A percentile compares a stretch with the other conserved stretches of the same genome.
phyloP scores from a whole-genome alignment of 2,888 invertebrate genomes.

The Xylota sylvarum region DNA sequence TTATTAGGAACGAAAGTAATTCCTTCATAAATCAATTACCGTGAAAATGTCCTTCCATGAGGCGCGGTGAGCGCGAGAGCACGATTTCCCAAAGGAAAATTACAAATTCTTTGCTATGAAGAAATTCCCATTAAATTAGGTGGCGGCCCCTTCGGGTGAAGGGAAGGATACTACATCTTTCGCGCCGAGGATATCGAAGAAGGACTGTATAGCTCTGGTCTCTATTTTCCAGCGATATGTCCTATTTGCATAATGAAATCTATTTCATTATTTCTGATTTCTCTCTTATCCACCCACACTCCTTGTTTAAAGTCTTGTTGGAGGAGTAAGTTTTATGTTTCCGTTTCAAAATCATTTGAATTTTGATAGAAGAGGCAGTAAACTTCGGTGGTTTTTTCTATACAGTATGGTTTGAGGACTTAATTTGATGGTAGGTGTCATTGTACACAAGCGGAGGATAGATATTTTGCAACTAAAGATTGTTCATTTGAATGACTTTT shows the following conservation, averaged over 20 bases:
- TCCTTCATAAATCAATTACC: conserved; percentile 71
- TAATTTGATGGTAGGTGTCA: neutral
- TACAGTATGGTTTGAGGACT: neutral
- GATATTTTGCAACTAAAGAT: neutral
- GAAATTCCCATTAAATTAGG: conserved; percentile 54
- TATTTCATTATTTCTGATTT: conserved; percentile 45
- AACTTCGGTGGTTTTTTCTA: neutral
- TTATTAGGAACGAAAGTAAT: conserved; percentile 65
- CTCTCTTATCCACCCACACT: neutral
- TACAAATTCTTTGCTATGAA: conserved; percentile 52
- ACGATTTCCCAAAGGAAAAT: conserved; percentile 34
- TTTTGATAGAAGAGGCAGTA: conserved; percentile 19
- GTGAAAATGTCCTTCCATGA: conserved; percentile 41
- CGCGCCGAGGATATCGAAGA: conserved; percentile 17
- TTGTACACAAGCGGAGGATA: neutral
- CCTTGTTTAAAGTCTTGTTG: neutral
- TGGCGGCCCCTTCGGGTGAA: neutral
- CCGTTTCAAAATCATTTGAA: conserved; percentile 33
- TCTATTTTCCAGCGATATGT: conserved; percentile 45
- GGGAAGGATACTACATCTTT: conserved; percentile 12
- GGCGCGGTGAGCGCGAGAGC: neutral
- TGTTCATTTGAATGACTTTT: too few relatives aligned
- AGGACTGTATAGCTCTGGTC: neutral
- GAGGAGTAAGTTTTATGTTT: conserved; percentile 28
- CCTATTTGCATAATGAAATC: conserved; percentile 71